Conservation (phyloP, 2,888 invertebrate species). For the Nomada ruficornis region DNA sequence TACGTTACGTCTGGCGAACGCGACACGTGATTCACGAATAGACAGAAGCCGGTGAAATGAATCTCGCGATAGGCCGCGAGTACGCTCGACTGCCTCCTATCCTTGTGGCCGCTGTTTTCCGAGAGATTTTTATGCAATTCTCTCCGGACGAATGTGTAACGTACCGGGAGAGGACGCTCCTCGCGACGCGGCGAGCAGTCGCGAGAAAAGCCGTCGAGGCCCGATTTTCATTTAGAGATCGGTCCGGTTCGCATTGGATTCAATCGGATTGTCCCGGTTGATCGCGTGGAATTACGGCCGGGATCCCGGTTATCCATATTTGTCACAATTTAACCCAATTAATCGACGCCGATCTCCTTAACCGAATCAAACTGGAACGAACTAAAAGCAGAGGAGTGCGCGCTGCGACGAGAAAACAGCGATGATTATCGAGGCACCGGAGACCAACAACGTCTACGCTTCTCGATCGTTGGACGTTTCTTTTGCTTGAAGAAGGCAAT, state of each 20-base stretch:
- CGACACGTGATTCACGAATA: conserved; percentile 40
- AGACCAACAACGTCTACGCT: neutral
- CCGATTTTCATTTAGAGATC: neutral
- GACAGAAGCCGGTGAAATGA: conserved; percentile 59
- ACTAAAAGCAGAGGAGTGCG: neutral
- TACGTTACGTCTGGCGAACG: conserved; percentile 25
- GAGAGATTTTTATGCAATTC: too few relatives aligned
- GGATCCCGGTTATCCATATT: conserved; percentile 34
- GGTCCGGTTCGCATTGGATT: conserved; percentile 1
- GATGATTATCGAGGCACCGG: neutral
- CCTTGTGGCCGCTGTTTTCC: too few relatives aligned
- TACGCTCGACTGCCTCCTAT: neutral
- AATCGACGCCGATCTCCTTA: conserved; percentile 20
- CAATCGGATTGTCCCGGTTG: neutral
- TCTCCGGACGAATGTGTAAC: too few relatives aligned
- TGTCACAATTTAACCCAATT: conserved; percentile 37
- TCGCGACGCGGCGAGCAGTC: too few relatives aligned
- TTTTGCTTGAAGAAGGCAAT: neutral
- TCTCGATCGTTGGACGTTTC: neutral
- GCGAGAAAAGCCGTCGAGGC: neutral
- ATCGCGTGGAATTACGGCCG: conserved; percentile 14
- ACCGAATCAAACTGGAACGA: conserved; percentile 19
- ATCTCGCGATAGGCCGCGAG: conserved; percentile 34
- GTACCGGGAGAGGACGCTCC: too few relatives aligned
- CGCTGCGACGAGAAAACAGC: neutral